Evolutionary conservation across 2,888 invertebrate genomes (phyloP).

Genomic region (Leucania comma): DNA sequence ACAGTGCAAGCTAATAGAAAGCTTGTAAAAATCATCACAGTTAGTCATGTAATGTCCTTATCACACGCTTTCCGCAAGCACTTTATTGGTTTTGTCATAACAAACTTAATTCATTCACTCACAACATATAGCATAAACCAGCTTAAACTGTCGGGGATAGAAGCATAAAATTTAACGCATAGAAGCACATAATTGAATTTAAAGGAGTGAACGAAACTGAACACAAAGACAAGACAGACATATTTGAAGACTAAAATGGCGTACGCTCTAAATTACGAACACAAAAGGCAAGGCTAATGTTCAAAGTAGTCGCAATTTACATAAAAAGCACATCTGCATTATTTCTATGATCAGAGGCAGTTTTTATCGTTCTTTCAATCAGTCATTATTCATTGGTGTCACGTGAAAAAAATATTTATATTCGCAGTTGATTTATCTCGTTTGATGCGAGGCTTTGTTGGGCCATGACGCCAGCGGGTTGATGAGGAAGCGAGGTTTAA

Average conservation of each 20-base stretch:
- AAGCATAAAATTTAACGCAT: no score
- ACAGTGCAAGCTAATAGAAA: no score
- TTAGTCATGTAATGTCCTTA: no score
- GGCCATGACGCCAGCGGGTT: conserved; percentile 23
- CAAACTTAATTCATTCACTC: no score
- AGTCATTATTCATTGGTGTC: conserved; percentile 59
- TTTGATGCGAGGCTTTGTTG: conserved; percentile 41
- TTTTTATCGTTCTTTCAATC: conserved; percentile 55
- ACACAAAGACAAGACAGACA: no score
- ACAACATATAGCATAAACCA: no score
- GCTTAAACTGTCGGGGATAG: no score
- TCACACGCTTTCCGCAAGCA: no score
- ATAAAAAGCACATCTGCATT: conserved; percentile 7
- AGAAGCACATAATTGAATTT: no score
- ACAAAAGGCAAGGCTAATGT: neutral
- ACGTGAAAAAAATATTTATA: conserved; percentile 65
- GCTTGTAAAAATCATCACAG: no score
- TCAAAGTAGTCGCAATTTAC: neutral
- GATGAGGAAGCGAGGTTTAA: neutral
- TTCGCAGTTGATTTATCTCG: conserved; percentile 63
- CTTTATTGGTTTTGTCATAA: no score
- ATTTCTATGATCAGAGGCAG: conserved; percentile 22
- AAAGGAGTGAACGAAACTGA: no score
- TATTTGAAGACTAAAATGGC: neutral
- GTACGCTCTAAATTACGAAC: neutral